Evolutionary conservation across 1,140 invertebrate species (phyloP), one percentile per base, ranked within the genome.

Genomic region (Parasteatoda tepidariorum): DNA sequence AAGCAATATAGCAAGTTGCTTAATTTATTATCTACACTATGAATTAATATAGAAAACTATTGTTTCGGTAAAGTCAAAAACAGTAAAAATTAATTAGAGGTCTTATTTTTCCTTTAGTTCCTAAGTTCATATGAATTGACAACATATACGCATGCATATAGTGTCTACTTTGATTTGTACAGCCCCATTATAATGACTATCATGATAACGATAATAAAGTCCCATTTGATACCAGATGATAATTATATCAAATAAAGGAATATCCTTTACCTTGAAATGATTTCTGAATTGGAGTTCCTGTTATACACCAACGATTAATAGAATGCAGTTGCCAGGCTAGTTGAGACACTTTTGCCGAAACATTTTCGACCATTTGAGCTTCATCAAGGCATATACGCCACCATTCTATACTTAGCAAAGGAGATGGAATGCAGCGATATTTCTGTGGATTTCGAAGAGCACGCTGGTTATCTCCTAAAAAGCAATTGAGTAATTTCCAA

Each of bases 331-430:
- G 87, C 22, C 89, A 86, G 0, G 93, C 93, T 93, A 95, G 93
- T 85, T 91, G 89, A 2, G 93, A 91, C 48, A 90, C 91, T 87
- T 89, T 91, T 34, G 90, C 90, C 3, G 91, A 89, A 1, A 90
- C 89, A 83, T 90, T 90, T 88, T 95, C 94, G 1, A 95, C 93
- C 91, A 94, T 94, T 89, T 96, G 94, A 54, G 94, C 94, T 90
- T 96, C 94, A 89, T 96, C 94, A 15, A 95, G 88, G 87, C 93
- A 94, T 30, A 95, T 89, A 55, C 94, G 90, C 94, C 94, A 95
- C 93, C 93, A 96, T 66, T 93, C 88, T 0, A 95, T 90, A 86
- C 91, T 90, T 1, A 91, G 88, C 0, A 95, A 88, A 5, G 94
- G 94, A 33, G 92, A 91, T 5, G 90, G 90, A 11, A 90, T 89